Base-by-base conservation (phyloP, 2,113 vertebrate genomes). In the Taurulus bubalis region DNA sequence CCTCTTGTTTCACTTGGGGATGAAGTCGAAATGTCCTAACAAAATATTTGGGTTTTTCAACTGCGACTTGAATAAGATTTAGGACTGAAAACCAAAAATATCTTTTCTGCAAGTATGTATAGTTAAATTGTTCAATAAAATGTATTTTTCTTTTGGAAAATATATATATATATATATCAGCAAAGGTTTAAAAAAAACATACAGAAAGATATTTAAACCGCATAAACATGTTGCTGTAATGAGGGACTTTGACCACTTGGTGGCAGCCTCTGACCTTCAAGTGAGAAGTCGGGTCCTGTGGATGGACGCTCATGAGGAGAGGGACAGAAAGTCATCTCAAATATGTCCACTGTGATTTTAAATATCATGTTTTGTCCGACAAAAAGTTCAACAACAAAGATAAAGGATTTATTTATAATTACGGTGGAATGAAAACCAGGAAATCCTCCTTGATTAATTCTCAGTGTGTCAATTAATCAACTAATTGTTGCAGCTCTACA, bases 201-300 rank as follows among this genome's bases (percentile, higher is more conserved):
- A 2, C 38, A 24, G 38, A 60, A 22, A 28, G 6, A 28, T 0
- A 28, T 42, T 22, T 1, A 5, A 53, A 53, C 14, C 0, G 9
- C n/a, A 6, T 16, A 1, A 62, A 60, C 28, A 11, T 3, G 18
- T 9, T 16, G 28, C 8, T 82, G 77, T 26, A 82, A 59, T 76
- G 32, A 16, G 2, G 3, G 2, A 1, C 1, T 30, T 67, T 34
- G 1, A 56, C 85, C 89, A 89, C 71, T 26, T 36, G 89, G 28
- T 30, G 86, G 85, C 82, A 77, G 82, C 32, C 0, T 59, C n/a
- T 26, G 7, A 28, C 60, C 72, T 51, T 7, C 16, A 5, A n/a
- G n/a, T n/a, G n/a, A n/a, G 18, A 20, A 0, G 4, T 34, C 24
- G 12, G 58, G 55, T 14, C 0, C 2, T 20, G 28, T 6, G 6